phyloP scores from a whole-genome alignment of 2,113 vertebrate species.

The Misgurnus anguillicaudatus region DNA sequence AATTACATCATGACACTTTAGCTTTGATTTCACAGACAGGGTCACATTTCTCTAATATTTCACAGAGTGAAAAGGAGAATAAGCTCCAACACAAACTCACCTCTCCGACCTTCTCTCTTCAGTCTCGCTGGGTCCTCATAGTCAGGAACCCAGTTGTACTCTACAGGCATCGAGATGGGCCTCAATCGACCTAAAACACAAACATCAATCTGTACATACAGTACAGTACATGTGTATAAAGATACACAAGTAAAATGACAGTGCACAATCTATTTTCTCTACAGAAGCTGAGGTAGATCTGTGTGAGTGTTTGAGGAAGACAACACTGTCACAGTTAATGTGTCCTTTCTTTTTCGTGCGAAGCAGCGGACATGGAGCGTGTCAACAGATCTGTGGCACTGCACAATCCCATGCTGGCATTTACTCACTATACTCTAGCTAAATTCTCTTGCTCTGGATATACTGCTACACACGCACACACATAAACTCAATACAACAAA shows the following conservation, averaged over 20 bases:
- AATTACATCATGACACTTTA: too few relatives aligned
- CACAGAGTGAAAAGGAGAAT: too few relatives aligned
- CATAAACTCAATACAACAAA: background rate
- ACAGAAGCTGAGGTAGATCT: constrained; percentile 15
- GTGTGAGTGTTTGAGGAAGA: constrained; percentile 24
- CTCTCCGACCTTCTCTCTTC: constrained; percentile 88
- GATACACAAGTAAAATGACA: constrained; percentile 21
- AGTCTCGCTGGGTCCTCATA: constrained; percentile 88
- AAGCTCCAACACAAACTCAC: constrained; percentile 67
- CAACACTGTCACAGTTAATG: constrained; percentile 31
- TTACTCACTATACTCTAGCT: constrained; percentile 13
- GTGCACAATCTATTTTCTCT: background rate
- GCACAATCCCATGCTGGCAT: constrained; percentile 13
- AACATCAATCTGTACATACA: constrained; percentile 46
- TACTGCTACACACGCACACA: constrained; percentile 20
- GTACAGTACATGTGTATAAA: constrained; percentile 17
- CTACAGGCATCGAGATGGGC: constrained; percentile 95
- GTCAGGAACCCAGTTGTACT: constrained; percentile 90
- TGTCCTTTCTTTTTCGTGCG: constrained; percentile 5
- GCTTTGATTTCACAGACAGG: too few relatives aligned
- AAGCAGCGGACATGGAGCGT: constrained; percentile 18
- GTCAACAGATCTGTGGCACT: constrained; percentile 41
- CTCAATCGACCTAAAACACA: constrained; percentile 86
- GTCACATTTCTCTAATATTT: too few relatives aligned
- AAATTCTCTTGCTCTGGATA: constrained; percentile 11